Evolutionary conservation across 1,140 invertebrate genomes (phyloP), one percentile per base, ranked within the genome.

Genomic region (Oncopodura yosiiana): DNA sequence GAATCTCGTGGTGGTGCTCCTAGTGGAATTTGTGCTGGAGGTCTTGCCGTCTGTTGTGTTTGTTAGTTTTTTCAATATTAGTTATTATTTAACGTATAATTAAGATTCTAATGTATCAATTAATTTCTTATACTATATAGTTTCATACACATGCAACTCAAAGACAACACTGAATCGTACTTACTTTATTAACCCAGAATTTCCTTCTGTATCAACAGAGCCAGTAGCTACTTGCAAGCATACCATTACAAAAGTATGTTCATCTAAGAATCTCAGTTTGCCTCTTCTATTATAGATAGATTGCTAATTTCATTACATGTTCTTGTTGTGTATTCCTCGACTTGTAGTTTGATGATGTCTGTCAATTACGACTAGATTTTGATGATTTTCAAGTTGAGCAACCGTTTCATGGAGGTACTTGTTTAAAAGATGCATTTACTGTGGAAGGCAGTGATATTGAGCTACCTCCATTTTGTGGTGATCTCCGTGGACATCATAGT

Each of bases 401-500:
- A 0, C 87, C 87, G 0, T 84, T 87, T 64, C 73, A 74, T 1
- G 30, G 30, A 16, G 75, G 88, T 62, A 73, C 84, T 3, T 91
- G 87, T 65, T 81, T 81, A 56, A 81, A 82, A 54, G 87, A 90
- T 66, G 83, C 85, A 62, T 82, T 91, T 60, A 80, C 86, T 12
- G 81, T 89, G 2, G 84, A 84, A 1, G 87, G 86, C 6, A 83
- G 83, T 0, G 58, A 60, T 24, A 83, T 79, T 68, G 79, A 82
- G 0, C 75, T 87, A 0, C 84, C 86, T 8, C 77, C 78, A 1
- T 86, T 90, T 52, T 91, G 87, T 66, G 87, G 87, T 5, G 74
- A 73, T 23, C 87, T 87, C 56, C 77, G 77, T 18, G 86, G 83
- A 6, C 83, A 83, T 71, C 87, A 90, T 69, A 84, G 87, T 89